Conservation (phyloP, 1,140 invertebrate species). For the Ceratoteleas bidentatus region DNA sequence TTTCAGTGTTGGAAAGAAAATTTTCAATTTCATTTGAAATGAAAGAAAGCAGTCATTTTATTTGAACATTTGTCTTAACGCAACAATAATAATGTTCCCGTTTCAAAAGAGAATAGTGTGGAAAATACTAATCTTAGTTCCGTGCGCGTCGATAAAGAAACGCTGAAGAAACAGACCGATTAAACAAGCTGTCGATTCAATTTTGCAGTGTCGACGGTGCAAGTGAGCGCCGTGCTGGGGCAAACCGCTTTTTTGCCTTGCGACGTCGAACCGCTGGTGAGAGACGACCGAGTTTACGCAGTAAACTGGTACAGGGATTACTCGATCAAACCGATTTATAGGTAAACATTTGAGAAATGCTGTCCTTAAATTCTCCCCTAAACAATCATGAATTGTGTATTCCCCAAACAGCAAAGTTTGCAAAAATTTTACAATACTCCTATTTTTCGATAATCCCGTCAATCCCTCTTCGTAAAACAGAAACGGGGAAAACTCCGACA, state of each 20-base stretch:
- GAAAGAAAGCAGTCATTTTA: too few relatives aligned
- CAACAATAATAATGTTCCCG: too few relatives aligned
- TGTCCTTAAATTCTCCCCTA: too few relatives aligned
- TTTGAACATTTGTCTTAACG: too few relatives aligned
- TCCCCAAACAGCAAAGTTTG: neutral
- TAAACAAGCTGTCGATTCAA: constrained; percentile 30
- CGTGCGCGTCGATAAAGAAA: constrained; percentile 18
- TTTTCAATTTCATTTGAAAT: too few relatives aligned
- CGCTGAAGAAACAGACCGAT: neutral
- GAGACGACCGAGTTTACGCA: constrained; percentile 92
- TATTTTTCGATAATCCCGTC: too few relatives aligned
- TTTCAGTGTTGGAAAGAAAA: too few relatives aligned
- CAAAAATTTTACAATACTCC: too few relatives aligned
- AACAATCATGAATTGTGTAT: too few relatives aligned
- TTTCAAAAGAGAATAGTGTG: too few relatives aligned
- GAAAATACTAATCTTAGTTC: constrained; percentile 13
- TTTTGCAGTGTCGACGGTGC: constrained; percentile 86
- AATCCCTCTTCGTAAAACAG: too few relatives aligned
- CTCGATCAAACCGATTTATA: constrained; percentile 92
- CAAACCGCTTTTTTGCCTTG: constrained; percentile 90
- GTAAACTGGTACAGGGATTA: constrained; percentile 94
- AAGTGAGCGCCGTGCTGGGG: constrained; percentile 90
- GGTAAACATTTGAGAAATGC: constrained; percentile 81
- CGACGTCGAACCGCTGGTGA: constrained; percentile 89
- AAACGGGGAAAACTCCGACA: too few relatives aligned